Base-by-base conservation (phyloP, 2,797 vertebrate species). In the Ficedula albicollis region DNA sequence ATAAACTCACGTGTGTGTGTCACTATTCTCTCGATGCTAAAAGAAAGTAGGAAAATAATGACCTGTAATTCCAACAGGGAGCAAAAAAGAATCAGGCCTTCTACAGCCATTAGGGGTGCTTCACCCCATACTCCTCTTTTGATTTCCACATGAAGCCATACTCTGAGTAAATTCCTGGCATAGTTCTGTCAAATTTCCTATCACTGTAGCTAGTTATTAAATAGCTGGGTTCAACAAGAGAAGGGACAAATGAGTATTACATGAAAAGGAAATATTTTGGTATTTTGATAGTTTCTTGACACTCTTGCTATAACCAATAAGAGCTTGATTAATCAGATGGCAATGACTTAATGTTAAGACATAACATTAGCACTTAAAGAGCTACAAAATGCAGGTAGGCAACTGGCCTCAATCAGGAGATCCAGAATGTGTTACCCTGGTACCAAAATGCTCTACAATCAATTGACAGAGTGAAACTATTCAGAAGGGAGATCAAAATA, bases 31-130 rank as follows among this genome's bases (percentile, higher is more conserved):
- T 84, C 84, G 46, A 58, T 39, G 39, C 48, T 81, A 93, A 93
- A 96, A 95, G 82, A 93, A 95, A 97, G 67, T 43, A 66, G 72
- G 30, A 92, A 93, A 95, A 97, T 94, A 97, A 97, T 93, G 89
- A 90, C 75, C 84, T 94, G 43, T 84, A 93, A 89, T 96, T 95
- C 92, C 95, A 91, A 87, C 89, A 55, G 84, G 58, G 92, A 94
- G 60, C 60, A 95, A 84, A 92, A 94, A 85, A 85, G 66, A 81
- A 93, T 75, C 58, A 94, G 69, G 89, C 79, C 68, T 93, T 94
- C 75, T 89, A 59, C 76, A 88, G 77, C 67, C 79, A 93, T 90
- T 39, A 92, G 38, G 64, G 26, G 64, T 91, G 64, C 64, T 91
- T 84, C 80, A 87, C 75, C 32, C 60, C 78, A 66, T 67, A 83